These are phyloP conservation scores for Momotus momota DNA, from an alignment of 2,797 vertebrate species.

Conservation along the genomic window DNA sequence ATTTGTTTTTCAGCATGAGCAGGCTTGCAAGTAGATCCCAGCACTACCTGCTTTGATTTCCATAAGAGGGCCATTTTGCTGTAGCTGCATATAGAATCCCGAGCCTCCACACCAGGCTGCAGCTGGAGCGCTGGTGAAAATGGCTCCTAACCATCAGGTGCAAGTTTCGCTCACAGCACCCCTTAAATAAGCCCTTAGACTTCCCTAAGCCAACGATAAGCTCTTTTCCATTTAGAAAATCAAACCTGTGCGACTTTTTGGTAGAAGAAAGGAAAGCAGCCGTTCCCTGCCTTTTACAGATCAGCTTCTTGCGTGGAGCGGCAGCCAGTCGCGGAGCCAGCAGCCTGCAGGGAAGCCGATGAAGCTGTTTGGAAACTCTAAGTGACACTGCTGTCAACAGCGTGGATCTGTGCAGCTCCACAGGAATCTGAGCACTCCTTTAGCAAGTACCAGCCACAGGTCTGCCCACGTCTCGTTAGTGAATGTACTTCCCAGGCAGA, in stretches of 20 bases:
- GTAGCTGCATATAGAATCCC: background rate
- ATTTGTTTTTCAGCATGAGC: background rate
- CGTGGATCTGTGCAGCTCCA: background rate
- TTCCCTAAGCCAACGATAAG: background rate
- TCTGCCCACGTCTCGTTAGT: background rate
- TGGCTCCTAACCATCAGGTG: conserved; percentile 25
- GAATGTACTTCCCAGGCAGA: background rate
- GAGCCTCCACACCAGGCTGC: background rate
- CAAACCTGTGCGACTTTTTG: background rate
- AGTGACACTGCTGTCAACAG: background rate
- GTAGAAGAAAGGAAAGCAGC: background rate
- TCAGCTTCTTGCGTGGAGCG: background rate
- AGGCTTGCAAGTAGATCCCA: background rate
- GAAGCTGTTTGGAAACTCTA: conserved; percentile 15
- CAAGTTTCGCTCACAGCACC: conserved; percentile 12
- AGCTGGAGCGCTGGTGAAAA: conserved; percentile 33
- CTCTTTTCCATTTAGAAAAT: background rate
- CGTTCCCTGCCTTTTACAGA: background rate
- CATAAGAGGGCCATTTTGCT: background rate
- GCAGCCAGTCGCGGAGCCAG: background rate
- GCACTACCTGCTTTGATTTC: background rate
- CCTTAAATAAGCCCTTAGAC: background rate
- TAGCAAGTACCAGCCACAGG: background rate
- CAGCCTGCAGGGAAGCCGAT: conserved; percentile 20
- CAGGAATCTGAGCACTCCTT: background rate